Evolutionary conservation across 2,888 invertebrate genomes (phyloP).

Genomic region (Plemyria rubiginata): DNA sequence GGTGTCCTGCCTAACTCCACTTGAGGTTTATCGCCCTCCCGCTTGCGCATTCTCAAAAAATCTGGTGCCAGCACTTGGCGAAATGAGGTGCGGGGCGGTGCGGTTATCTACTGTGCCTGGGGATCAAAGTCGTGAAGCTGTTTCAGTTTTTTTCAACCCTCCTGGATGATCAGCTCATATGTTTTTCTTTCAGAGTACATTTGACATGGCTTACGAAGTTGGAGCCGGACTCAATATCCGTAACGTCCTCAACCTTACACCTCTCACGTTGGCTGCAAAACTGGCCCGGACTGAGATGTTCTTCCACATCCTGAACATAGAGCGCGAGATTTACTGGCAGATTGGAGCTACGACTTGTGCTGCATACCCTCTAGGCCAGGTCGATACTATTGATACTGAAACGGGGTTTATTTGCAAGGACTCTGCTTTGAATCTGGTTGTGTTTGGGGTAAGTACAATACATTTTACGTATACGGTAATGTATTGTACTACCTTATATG

Average conservation of each 20-base stretch:
- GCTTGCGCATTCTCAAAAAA: too few relatives aligned
- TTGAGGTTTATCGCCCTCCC: too few relatives aligned
- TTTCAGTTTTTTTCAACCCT: too few relatives aligned
- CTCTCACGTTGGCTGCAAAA: constrained; percentile 96
- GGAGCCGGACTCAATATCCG: constrained; percentile 94
- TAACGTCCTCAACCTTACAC: constrained; percentile 95
- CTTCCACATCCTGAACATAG: constrained; percentile 98
- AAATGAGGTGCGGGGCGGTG: too few relatives aligned
- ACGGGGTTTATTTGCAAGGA: constrained; percentile 97
- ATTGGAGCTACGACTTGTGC: constrained; percentile 98
- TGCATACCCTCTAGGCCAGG: constrained; percentile 96
- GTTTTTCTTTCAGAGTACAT: constrained; percentile 87
- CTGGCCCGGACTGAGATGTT: constrained; percentile 97
- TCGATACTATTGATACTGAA: constrained; percentile 96
- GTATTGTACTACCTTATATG: too few relatives aligned
- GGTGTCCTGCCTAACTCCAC: too few relatives aligned
- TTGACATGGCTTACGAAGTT: constrained; percentile 97
- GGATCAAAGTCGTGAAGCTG: too few relatives aligned
- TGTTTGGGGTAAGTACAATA: constrained; percentile 94
- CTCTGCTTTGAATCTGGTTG: constrained; percentile 97
- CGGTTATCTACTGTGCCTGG: too few relatives aligned
- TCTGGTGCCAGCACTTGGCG: too few relatives aligned
- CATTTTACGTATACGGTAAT: too few relatives aligned
- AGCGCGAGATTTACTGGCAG: constrained; percentile 98
- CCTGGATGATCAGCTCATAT: too few relatives aligned